These are phyloP conservation scores for Euplexia lucipara DNA, from an alignment of 2,888 invertebrate species.

Conservation along the genomic window DNA sequence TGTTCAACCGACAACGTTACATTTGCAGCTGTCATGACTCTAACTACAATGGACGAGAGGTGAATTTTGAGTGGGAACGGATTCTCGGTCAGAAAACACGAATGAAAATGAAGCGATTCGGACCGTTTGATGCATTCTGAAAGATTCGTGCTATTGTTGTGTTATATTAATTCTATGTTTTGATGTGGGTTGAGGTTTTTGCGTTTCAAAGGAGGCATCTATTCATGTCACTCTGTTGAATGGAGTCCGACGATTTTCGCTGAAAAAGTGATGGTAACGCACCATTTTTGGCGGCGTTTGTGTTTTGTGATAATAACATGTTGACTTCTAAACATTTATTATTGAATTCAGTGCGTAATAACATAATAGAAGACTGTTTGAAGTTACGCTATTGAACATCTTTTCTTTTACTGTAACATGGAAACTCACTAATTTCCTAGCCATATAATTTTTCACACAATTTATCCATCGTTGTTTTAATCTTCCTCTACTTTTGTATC, in stretches of 20 bases:
- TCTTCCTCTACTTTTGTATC: too few relatives aligned
- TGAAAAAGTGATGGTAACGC: slow-evolving; percentile 44
- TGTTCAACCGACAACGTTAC: slow-evolving; percentile 55
- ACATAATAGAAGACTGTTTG: too few relatives aligned
- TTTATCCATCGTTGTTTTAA: too few relatives aligned
- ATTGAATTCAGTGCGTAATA: slow-evolving; percentile 11
- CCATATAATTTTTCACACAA: too few relatives aligned
- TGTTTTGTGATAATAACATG: slow-evolving; percentile 18
- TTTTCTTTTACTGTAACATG: too few relatives aligned
- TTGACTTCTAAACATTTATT: slow-evolving; percentile 25
- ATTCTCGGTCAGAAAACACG: slow-evolving; percentile 66
- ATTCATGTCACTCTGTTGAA: slow-evolving; percentile 67
- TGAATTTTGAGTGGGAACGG: slow-evolving; percentile 26
- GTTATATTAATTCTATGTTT: slow-evolving; percentile 78
- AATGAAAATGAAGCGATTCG: slow-evolving; percentile 79
- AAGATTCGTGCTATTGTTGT: slow-evolving; percentile 74
- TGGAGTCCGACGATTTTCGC: slow-evolving; percentile 50
- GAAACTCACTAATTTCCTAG: too few relatives aligned
- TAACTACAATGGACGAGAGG: slow-evolving; percentile 47
- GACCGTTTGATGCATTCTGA: slow-evolving; percentile 76
- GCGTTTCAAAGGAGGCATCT: slow-evolving; percentile 65
- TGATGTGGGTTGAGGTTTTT: slow-evolving; percentile 74
- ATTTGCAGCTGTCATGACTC: slow-evolving; percentile 26
- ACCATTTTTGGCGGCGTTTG: slow-evolving; percentile 34
- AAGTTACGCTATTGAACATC: too few relatives aligned